Evolutionary conservation across 2,113 vertebrate species (phyloP), one percentile per base, ranked within the genome.

Genomic region (Archilochus colubris): DNA sequence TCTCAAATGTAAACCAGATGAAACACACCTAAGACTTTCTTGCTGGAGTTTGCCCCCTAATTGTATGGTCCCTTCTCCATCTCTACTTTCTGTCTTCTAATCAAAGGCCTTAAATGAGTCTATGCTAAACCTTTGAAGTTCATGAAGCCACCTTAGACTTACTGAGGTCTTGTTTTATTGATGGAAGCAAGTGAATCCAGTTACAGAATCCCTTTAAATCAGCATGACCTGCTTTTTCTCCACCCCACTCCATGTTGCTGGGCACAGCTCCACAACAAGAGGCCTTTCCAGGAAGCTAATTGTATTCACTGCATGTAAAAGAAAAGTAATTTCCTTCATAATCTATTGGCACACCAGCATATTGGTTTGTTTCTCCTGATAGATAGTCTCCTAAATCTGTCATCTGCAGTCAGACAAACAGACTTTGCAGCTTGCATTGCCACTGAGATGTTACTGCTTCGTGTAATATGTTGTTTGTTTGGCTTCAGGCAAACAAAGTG

Each of bases 321-420:
- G 70, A 59, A 82, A 69, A 75, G 20, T 7, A 9, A 16, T 74
- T 93, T 94, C 76, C 7, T 76, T 84, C n/a, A 27, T 85, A 88
- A 85, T 82, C 62, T 33, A 62, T 69, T 87, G 86, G 81, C 79
- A 75, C 55, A 66, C 57, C 68, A 93, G 25, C 51, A 84, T 57
- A 73, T 63, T 79, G 69, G 91, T 94, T 89, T 5, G 2, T 87
- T 96, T 81, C 53, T 81, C 75, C 64, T 77, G 76, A 81, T 0
- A 12, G 72, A 55, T 89, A 78, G 43, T 48, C 74, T 93, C 86
- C 55, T 87, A 77, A 80, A 72, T 85, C 69, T 86, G 70, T 91
- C 91, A 90, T 92, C 77, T 90, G 73, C 73, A 86, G 66, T 92
- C 86, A 95, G 50, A 95, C 66, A 75, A 94, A 94, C 61, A 85